Evolutionary conservation across 2,797 vertebrate species (phyloP).

Genomic region (Moxostoma hubbsi): DNA sequence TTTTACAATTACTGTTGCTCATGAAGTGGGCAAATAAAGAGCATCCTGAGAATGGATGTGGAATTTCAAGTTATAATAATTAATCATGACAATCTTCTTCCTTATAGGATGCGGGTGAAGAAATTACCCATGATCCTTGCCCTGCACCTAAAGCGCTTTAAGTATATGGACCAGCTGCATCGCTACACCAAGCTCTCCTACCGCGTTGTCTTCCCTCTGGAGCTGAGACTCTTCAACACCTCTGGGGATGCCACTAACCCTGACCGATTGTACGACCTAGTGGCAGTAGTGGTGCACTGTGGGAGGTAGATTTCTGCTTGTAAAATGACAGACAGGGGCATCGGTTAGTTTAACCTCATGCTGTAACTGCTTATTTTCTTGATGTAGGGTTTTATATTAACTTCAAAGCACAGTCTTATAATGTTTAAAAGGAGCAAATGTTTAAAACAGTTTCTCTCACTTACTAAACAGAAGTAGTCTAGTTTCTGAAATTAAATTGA

Average conservation of each 20-base stretch:
- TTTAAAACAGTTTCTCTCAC: too few relatives aligned
- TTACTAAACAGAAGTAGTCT: too few relatives aligned
- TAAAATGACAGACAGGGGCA: background rate
- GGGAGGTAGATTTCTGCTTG: conserved; percentile 78
- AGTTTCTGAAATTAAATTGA: too few relatives aligned
- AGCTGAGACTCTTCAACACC: conserved; percentile 93
- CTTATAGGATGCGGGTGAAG: conserved; percentile 88
- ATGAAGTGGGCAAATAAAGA: conserved; percentile 12
- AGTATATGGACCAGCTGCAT: conserved; percentile 95
- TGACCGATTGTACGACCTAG: conserved; percentile 92
- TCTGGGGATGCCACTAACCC: conserved; percentile 93
- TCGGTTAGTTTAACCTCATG: background rate
- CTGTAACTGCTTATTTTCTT: background rate
- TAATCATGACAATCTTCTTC: background rate
- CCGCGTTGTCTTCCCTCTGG: conserved; percentile 92
- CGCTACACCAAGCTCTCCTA: conserved; percentile 94
- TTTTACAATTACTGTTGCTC: conserved; percentile 6
- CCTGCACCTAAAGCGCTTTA: conserved; percentile 91
- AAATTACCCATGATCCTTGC: conserved; percentile 94
- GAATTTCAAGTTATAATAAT: conserved; percentile 8
- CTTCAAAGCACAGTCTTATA: too few relatives aligned
- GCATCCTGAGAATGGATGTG: background rate
- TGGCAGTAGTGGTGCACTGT: conserved; percentile 91
- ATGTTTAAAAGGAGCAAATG: too few relatives aligned
- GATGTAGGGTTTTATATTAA: too few relatives aligned